Percentiles rank a stretch among this genome's conserved stretches.
Evolutionary conservation across 2,888 invertebrate species (phyloP).

Genomic region (Tinea pellionella): DNA sequence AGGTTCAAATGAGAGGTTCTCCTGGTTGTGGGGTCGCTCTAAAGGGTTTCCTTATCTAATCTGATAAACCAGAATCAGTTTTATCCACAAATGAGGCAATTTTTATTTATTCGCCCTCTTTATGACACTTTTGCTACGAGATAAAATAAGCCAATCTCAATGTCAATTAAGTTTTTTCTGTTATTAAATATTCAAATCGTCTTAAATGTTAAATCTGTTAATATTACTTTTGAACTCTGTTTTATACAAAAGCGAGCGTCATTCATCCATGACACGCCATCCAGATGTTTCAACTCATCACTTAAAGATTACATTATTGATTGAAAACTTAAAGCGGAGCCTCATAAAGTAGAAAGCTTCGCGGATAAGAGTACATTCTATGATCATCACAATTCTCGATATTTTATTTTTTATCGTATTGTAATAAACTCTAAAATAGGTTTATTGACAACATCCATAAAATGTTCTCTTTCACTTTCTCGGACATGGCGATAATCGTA

Average conservation of each 20-base stretch:
- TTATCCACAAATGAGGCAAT: constrained; percentile 26
- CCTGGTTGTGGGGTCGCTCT: constrained; percentile 13
- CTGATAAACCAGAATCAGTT: constrained; percentile 26
- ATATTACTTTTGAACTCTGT: background rate
- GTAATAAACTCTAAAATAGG: background rate
- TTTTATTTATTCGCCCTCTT: constrained; percentile 10
- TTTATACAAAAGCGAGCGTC: background rate
- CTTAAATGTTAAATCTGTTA: background rate
- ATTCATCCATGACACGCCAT: constrained; percentile 33
- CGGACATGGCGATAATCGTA: background rate
- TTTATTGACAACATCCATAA: background rate
- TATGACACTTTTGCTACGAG: background rate
- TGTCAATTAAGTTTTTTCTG: background rate
- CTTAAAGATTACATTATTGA: constrained; percentile 34
- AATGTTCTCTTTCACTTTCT: background rate
- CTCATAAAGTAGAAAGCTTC: background rate
- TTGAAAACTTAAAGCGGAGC: constrained; percentile 22
- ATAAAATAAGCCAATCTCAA: background rate
- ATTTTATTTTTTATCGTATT: background rate
- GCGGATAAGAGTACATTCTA: background rate
- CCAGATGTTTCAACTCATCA: constrained; percentile 38
- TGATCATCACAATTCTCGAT: background rate
- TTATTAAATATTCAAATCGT: background rate
- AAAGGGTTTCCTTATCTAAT: constrained; percentile 32
- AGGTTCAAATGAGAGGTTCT: constrained; percentile 19